phyloP scores from a whole-genome alignment of 1,140 invertebrate species.

The Caenorhabditis latens region DNA sequence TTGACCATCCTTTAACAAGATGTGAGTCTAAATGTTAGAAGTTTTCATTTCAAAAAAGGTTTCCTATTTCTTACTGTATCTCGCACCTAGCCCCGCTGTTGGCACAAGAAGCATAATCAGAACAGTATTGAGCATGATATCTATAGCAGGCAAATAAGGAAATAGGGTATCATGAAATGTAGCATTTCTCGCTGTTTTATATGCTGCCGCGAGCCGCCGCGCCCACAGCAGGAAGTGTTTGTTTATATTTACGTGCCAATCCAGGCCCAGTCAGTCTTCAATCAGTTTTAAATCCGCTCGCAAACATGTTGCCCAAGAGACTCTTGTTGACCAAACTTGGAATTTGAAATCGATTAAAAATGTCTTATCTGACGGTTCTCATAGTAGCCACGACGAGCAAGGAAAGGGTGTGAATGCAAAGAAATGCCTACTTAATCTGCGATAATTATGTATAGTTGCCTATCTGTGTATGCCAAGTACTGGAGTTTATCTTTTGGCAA shows the following conservation, averaged over 20 bases:
- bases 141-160: constrained; percentile 18
- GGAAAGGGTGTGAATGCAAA: constrained; percentile 4
- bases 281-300: constrained; percentile 47
- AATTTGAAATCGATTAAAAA: constrained; percentile 29
- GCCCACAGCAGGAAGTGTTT: constrained; percentile 44
- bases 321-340: constrained; percentile 56
- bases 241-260: constrained; percentile 53
- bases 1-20: constrained; percentile 25
- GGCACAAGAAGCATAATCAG: constrained; percentile 40
- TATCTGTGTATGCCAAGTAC: constrained; percentile 7
- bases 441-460: constrained; percentile 17
- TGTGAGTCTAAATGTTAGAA: constrained; percentile 9
- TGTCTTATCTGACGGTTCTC: background rate
- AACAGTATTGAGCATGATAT: constrained; percentile 11
- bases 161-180: background rate
- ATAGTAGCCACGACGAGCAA: background rate
- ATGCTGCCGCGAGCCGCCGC: constrained; percentile 27
- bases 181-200: constrained; percentile 42
- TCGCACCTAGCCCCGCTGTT: background rate
- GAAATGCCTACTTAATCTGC: constrained; percentile 23
- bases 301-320: constrained; percentile 24
- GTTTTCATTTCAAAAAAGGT: no score
- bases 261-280: constrained; percentile 30
- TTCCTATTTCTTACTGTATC: constrained; percentile 31
- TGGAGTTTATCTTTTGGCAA: background rate